Percentiles rank a stretch among this genome's conserved stretches.
Evolutionary conservation across 2,888 invertebrate genomes (phyloP).

Genomic region (Gisinianus flammeolus): DNA sequence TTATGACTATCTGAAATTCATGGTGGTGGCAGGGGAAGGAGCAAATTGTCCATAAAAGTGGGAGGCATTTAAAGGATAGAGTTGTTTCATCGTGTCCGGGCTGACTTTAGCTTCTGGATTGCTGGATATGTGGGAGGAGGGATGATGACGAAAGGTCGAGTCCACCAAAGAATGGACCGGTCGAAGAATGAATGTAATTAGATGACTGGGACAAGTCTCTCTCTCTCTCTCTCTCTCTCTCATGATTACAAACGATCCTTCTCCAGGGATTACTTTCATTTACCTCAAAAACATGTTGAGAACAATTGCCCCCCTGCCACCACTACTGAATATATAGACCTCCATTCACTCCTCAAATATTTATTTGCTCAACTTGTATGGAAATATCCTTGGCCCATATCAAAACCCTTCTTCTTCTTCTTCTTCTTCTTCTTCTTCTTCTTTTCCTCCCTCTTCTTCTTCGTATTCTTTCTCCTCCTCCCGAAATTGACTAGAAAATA

Average conservation of each 20-base stretch:
- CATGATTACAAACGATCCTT: slow-evolving; percentile 6
- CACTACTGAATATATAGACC: neutral
- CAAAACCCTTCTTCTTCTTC: neutral
- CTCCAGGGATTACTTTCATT: slow-evolving; percentile 31
- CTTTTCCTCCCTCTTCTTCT: neutral
- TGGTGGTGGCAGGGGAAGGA: neutral
- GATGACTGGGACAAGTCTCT: slow-evolving; percentile 16
- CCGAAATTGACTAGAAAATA: neutral
- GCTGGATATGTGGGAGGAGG: neutral
- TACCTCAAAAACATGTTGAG: slow-evolving; percentile 13
- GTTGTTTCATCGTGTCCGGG: no score
- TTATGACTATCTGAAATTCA: neutral
- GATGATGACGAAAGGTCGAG: neutral
- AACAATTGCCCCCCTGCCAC: slow-evolving; percentile 30
- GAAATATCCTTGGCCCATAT: no score
- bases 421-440: no score
- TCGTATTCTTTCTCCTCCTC: neutral
- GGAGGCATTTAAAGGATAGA: no score
- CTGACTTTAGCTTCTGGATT: no score
- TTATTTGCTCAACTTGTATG: no score
- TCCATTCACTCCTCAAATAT: no score
- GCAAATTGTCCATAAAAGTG: neutral
- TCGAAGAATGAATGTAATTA: slow-evolving; percentile 19
- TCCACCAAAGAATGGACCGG: neutral
- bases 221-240: no score